Evolutionary conservation across 2,888 invertebrate genomes (phyloP), one percentile per base, ranked within the genome.

Genomic region (Tetheella fluctuosa): DNA sequence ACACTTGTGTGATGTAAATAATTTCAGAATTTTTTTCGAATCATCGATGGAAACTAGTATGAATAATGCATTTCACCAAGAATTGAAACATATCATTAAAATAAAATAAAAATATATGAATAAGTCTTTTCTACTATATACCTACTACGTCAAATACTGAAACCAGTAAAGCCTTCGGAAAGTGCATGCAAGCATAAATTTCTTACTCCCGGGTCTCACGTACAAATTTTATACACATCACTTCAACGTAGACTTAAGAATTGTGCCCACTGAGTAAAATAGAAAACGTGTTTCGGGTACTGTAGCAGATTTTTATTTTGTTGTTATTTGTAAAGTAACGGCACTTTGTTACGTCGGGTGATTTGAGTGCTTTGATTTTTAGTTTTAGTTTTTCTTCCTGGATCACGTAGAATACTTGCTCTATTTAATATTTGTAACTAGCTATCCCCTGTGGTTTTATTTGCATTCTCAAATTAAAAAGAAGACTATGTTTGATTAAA

Each of bases 161-260:
- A 53, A 28, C 28, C 53, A 54, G 48, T 54, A 54, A 34, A 17
- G 10, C 28, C n/a, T 28, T 54, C n/a, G 59, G 42, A 67, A 65
- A 74, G 62, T 70, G 65, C 70, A 71, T 58, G 59, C 59, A 30
- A 63, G 64, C 63, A 64, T 67, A 63, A 65, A 73, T 62, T 64
- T 20, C 54, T 30, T 7, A 54, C 17, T 48, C 10, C 59, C 23
- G 56, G 64, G 59, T 60, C 67, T 65, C 81, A 76, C 77, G 75
- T 79, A 67, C 71, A 39, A 72, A 74, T 73, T 79, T 81, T 76
- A 80, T 76, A 78, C 74, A 80, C 78, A 76, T 81, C 81, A 77
- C 73, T 76, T 71, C 70, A 77, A 69, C 71, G 69, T 66, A 69
- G 75, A 79, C 77, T 81, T 80, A 82, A 83, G 82, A 82, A 83